Base-by-base conservation (phyloP, 2,113 vertebrate species). In the Entomyzon cyanotis region DNA sequence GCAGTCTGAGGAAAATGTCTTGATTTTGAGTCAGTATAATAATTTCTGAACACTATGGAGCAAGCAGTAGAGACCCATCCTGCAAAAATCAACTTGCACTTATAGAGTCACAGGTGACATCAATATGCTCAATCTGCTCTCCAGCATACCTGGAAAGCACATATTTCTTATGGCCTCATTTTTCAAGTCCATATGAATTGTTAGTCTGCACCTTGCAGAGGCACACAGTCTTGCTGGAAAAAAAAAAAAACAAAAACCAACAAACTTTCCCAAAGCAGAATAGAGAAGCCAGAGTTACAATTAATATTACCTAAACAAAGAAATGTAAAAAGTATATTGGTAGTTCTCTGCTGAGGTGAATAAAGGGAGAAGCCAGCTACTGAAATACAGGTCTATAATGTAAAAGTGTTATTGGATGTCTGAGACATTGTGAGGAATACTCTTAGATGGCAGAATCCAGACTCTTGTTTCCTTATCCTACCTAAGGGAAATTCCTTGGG, bases 271-370 rank as follows among this genome's bases (percentile, higher is more conserved):
- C 27, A 47, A 55, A 52, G 15, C 3, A 86, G 39, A 84, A 60
- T 15, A 62, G 44, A 70, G 37, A 74, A 74, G 5, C 1, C 3
- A 50, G 1, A 1, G 15, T 14, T 39, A 19, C 0, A 8, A 31
- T 21, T 76, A 42, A 23, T 47, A 9, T 64, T 76, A 39, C 12
- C 3, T 33, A 41, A 35, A 8, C 24, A 33, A 5, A 24, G 37
- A 73, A 73, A 64, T 8, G 1, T 28, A 16, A 31, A 60, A 68
- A 33, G 1, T 9, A 7, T 28, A 31, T n/a, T 75, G 14, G 15
- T 15, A 53, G 12, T 10, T 62, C 33, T 65, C 17, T 42, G 14
- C 5, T 59, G 11, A 46, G 12, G 3, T 42, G 12, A 77, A 60
- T 37, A 14, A 60, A 69, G 12, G 11, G 71, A 37, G n/a, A 83